phyloP scores from a whole-genome alignment of 2,888 invertebrate species.

The Linnaemya tessellans region DNA sequence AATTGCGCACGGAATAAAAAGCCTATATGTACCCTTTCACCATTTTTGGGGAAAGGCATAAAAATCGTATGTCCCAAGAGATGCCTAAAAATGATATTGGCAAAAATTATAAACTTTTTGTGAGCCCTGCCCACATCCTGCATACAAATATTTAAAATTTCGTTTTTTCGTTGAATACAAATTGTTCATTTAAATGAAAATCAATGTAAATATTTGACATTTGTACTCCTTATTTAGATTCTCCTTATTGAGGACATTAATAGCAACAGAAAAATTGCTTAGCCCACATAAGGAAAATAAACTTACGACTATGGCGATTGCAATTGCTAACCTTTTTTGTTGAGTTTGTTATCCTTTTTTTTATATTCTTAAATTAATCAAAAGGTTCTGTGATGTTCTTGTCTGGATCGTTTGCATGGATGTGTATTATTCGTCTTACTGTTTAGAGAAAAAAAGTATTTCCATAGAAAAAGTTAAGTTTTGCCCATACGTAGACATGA shows the following conservation, averaged over 20 bases:
- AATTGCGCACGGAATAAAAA: no score
- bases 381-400: slow-evolving; percentile 26
- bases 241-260: not conserved
- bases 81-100: no score
- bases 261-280: not conserved
- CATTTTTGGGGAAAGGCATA: no score
- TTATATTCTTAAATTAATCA: slow-evolving; percentile 36
- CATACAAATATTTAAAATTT: not conserved
- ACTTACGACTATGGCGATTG: not conserved
- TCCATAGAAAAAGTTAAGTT: no score
- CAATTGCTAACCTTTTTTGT: slow-evolving; percentile 31
- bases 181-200: slow-evolving; percentile 17
- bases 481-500: no score
- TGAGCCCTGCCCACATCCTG: no score
- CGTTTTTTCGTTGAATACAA: not conserved
- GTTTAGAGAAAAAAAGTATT: not conserved
- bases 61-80: no score
- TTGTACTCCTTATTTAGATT: slow-evolving; percentile 11
- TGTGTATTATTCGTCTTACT: slow-evolving; percentile 20
- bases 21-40: no score
- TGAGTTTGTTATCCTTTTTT: not conserved
- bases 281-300: slow-evolving; percentile 5
- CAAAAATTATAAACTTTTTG: no score
- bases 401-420: not conserved
- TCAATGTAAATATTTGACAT: slow-evolving; percentile 55